Evolutionary conservation across 35 echinoderm and acorn worm species (phyloP).

Genomic region (Ophiothrix spiculata): DNA sequence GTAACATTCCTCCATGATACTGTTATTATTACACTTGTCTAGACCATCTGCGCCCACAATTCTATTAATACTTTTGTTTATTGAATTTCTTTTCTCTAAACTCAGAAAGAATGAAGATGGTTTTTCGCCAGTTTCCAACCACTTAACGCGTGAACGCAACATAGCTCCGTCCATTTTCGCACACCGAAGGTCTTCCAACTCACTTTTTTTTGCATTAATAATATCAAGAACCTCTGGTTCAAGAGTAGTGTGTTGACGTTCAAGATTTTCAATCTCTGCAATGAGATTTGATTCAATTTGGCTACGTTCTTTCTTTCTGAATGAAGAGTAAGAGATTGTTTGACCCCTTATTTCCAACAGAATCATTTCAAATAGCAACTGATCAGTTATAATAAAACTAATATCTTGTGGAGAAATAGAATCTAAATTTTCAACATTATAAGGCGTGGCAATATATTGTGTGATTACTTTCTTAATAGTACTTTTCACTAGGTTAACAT

Average conservation of each 20-base stretch:
- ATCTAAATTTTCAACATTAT: neutral
- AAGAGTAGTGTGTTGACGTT: neutral
- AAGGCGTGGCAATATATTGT: neutral
- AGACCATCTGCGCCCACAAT: neutral
- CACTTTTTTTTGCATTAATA: conserved; percentile 5
- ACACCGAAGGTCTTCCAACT: neutral
- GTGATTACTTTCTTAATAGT: conserved; percentile 9
- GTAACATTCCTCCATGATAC: conserved; percentile 13
- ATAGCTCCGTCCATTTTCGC: conserved; percentile 11
- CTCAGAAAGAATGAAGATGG: conserved; percentile 15
- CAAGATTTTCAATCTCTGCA: neutral
- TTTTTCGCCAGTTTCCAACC: conserved; percentile 34
- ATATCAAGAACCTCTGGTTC: neutral
- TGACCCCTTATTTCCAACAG: conserved; percentile 16
- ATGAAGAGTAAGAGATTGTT: conserved; percentile 25
- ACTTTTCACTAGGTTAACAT: neutral
- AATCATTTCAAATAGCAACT: conserved; percentile 7
- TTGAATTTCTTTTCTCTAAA: conserved; percentile 33
- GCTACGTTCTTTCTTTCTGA: conserved; percentile 10
- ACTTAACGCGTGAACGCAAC: conserved; percentile 15
- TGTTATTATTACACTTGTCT: neutral
- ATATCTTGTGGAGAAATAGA: neutral
- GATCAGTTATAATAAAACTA: conserved; percentile 22
- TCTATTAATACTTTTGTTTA: conserved; percentile 24
- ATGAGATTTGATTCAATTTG: neutral